Base-by-base conservation (phyloP, 2,797 vertebrate genomes). In the Onychomys leucogaster region DNA sequence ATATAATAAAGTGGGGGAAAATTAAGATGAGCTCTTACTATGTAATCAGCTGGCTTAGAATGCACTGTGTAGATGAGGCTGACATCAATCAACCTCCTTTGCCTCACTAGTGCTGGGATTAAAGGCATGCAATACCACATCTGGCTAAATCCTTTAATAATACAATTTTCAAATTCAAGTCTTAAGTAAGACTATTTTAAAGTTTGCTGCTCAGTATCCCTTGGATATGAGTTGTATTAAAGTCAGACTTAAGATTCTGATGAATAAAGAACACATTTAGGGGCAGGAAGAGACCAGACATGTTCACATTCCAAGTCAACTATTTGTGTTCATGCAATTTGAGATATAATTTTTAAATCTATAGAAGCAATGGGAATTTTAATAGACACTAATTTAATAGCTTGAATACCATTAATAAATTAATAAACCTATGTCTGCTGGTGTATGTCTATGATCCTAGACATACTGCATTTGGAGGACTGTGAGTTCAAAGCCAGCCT, bases 211-310 rank as follows among this genome's bases (percentile, higher is more conserved):
- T 90, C 16, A 37, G 10, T 14, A 19, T 96, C 52, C 43, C 1
- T 17, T 92, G 1, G 14, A 27, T 46, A 65, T 41, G 59, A 91
- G 37, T 81, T 78, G 7, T 94, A 52, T 1, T 21, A 21, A 94
- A 90, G 23, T 90, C 67, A 89, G 14, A 32, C 80, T 89, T 94
- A 95, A n/a, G 77, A 67, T 83, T 81, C 67, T 96, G 95, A 87
- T 49, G 32, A 91, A 67, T 94, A 61, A 94, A 41, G 46, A 9
- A 59, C 63, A 55, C 87, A 85, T 57, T 91, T 13, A n/a, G 80
- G 59, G 41, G 4, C 81, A 94, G 43, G 13, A 94, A 95, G 76
- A 57, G 32, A 77, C 13, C 52, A 84, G 71, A 65, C 16, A 67
- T 37, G 13, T 8, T 49, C 41, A 19, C 71, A 71, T 27, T 87